These are phyloP conservation scores for Drosophila serrata DNA, from an alignment of 1,140 invertebrate genomes.

Conservation along the genomic window DNA sequence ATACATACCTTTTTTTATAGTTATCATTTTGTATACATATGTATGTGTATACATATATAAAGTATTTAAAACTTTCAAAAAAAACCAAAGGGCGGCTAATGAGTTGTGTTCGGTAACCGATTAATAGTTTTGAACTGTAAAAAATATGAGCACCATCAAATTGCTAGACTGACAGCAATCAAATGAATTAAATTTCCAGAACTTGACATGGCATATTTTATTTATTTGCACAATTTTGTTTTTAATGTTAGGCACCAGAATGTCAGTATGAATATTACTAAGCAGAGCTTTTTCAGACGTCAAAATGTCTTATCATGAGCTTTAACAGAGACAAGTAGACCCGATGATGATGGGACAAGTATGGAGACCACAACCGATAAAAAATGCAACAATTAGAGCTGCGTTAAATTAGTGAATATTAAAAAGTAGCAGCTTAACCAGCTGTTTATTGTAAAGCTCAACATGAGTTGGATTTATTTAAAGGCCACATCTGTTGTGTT, in stretches of 20 bases:
- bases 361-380: background rate
- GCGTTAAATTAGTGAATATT: background rate
- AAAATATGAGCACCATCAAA: background rate
- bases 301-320: constrained; percentile 6
- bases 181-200: background rate
- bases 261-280: background rate
- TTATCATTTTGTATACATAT: background rate
- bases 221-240: background rate
- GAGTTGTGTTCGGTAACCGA: background rate
- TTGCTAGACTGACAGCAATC: background rate
- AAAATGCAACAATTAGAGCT: background rate
- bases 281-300: background rate
- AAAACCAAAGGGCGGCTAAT: too few relatives aligned
- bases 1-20: background rate
- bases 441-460: background rate
- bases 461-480: background rate
- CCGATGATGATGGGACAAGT: background rate
- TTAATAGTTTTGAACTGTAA: background rate
- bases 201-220: background rate
- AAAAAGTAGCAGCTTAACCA: background rate
- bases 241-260: background rate
- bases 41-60: background rate
- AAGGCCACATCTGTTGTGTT: background rate
- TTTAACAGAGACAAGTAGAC: background rate
- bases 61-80: background rate